Base-by-base conservation (phyloP, 1,140 invertebrate species). In the Stegodyphus dumicola region DNA sequence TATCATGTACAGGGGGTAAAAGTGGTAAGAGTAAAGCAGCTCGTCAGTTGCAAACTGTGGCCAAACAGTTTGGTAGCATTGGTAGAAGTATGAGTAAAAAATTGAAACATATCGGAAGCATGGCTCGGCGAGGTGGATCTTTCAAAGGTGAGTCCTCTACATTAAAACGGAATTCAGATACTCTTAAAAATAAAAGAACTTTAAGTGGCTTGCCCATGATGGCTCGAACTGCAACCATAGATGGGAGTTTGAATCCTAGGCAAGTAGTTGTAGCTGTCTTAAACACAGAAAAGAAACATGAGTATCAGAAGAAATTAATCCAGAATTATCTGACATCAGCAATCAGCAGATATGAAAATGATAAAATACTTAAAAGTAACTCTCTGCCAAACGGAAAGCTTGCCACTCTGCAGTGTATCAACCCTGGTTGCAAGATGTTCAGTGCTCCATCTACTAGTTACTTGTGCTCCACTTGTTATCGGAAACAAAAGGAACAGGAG, bases 241-340 rank as follows among this genome's bases (percentile, higher is more conserved):
- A 75, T 54, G 71, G 56, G 13, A 75, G 80, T 51, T 75, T 83
- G 60, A 83, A 75, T 67, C 80, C 80, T 15, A 13, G 80, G 54
- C 80, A 83, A 67, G 90, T 95, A 69, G 90, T 94, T 70, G 93
- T 94, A 88, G 94, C 94, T 9, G 91, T 91, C 86, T 91, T 97
- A n/a, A 92, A 94, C 89, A 94, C 93, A 5, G 91, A 92, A n/a
- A 94, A 94, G 70, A 91, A 93, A 51, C 94, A 95, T 86, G 93
- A 94, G 6, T 95, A 94, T 83, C 95, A 95, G 70, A 94, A 96
- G 88, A 92, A 95, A 86, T 95, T 97, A 94, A 93, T 97, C 51
- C 93, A 94, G 85, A 97, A 96, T 91, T 97, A 97, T 90, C 91
- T 97, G 52, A 92, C 94, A 83, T 94, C 94, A 88, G 95, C 95